Percentiles rank a stretch among this genome's conserved stretches.
phyloP scores from a whole-genome alignment of 2,113 vertebrate genomes.

The Peromyscus californicus region DNA sequence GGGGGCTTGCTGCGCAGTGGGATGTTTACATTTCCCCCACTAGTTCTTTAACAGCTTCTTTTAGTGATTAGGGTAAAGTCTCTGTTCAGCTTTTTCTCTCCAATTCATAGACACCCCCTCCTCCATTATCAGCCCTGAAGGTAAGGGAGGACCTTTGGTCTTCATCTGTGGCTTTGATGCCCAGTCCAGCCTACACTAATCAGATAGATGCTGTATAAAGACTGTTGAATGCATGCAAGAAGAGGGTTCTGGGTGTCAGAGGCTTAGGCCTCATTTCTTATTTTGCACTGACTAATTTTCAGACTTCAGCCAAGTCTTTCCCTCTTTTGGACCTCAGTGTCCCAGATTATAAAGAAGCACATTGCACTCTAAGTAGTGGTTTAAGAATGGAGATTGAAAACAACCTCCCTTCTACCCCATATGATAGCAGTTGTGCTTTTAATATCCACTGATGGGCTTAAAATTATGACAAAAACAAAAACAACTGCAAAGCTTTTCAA shows the following conservation, averaged over 20 bases:
- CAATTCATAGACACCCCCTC: not conserved
- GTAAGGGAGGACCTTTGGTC: not conserved
- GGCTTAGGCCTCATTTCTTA: not conserved
- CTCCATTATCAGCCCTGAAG: not conserved
- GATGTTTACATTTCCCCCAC: not conserved
- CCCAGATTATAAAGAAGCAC: constrained; percentile 41
- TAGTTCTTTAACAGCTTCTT: not conserved
- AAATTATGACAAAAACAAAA: constrained; percentile 64
- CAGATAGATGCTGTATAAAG: not conserved
- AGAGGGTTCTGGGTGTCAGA: not conserved
- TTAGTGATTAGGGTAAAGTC: not conserved
- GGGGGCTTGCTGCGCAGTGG: not conserved
- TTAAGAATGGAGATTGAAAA: constrained; percentile 33
- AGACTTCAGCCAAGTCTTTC: not conserved
- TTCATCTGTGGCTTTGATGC: not conserved
- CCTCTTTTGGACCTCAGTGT: constrained; percentile 11
- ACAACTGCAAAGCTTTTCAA: constrained; percentile 46
- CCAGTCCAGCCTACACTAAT: not conserved
- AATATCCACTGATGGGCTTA: constrained; percentile 15
- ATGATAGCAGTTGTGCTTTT: constrained; percentile 44
- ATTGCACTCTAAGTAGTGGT: not conserved
- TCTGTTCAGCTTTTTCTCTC: not conserved
- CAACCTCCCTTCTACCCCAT: not conserved
- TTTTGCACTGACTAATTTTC: constrained; percentile 14
- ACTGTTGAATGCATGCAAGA: not conserved